These are phyloP conservation scores for Pongo pygmaeus DNA, from an alignment of 2,113 vertebrate genomes.

Conservation along the genomic window DNA sequence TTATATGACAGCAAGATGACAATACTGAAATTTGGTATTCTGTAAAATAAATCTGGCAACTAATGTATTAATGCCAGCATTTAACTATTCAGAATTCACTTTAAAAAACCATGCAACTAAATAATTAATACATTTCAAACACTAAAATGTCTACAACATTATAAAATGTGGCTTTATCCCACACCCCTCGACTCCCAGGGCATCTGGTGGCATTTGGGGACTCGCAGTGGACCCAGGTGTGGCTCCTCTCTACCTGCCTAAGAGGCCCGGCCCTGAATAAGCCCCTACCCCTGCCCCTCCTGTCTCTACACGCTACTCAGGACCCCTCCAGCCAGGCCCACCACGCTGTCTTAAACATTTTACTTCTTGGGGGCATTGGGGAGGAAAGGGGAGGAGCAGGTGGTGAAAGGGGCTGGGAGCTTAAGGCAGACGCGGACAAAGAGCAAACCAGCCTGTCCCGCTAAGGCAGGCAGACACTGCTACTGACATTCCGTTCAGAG, in stretches of 20 bases:
- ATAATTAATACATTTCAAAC: no score
- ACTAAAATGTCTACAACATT: fast-evolving
- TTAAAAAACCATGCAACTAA: no score
- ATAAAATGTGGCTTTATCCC: not conserved
- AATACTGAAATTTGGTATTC: not conserved
- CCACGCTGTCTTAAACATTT: not conserved
- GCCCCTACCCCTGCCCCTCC: not conserved
- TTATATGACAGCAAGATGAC: fast-evolving
- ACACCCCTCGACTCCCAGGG: not conserved
- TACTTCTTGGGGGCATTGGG: no score
- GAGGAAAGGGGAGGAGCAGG: not conserved
- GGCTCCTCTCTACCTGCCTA: not conserved
- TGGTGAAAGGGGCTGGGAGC: not conserved
- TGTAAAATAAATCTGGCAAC: not conserved
- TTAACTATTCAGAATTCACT: not conserved
- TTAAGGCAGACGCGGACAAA: fast-evolving
- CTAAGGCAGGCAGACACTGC: not conserved
- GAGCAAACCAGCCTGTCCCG: fast-evolving
- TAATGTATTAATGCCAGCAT: no score
- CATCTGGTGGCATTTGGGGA: not conserved
- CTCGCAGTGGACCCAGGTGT: not conserved
- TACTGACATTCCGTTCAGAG: no score
- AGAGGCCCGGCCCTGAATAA: not conserved
- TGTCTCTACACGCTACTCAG: fast-evolving
- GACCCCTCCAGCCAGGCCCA: not conserved